Evolutionary conservation across 2,888 invertebrate species (phyloP), one percentile per base, ranked within the genome.

Genomic region (Athalia circularis): DNA sequence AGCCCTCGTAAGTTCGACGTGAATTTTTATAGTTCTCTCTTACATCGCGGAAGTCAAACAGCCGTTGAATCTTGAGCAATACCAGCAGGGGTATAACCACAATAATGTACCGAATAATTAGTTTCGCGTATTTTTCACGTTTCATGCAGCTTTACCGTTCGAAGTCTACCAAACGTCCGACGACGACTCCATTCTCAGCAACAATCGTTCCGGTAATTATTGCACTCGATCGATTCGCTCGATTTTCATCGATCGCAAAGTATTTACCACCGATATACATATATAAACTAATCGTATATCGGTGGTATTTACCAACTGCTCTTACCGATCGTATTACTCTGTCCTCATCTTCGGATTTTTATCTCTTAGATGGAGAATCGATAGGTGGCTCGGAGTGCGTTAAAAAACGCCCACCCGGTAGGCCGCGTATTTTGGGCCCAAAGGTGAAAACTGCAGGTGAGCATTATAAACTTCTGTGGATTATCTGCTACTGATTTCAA

Each of bases 371-470:
- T 15, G 72, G 59, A 8, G 72, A 72, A 45, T 72, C 72, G 8
- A n/a, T 59, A 81, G 91, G 91, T 7, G 90, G 91, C 9, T 91
- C 91, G 62, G 91, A 91, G 80, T 91, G 91, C 0, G 91, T 91
- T 75, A 81, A 90, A 81, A 92, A 92, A 83, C 88, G 92, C 83
- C 91, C 91, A 7, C 92, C 92, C 0, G 92, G 92, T 29, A 88
- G 92, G 79, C 92, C 92, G 45, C 45, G 59, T 45, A 77, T 77
- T 45, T 67, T 77, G 43, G 79, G 48, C 15, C 79, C 79, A 29
- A 79, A 77, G 15, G 72, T 61, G 79, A 90, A 90, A 76, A 65
- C 67, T 43, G 29, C 29, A 2, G 77, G 80, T 77, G 52, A 74
- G 59, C 74, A 76, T 47, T 45, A 50, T 6, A 5, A 15, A 72